Percentiles rank a stretch among this genome's conserved stretches.
phyloP scores from a whole-genome alignment of 2,888 invertebrate species.

The Tetramorium bicarinatum region DNA sequence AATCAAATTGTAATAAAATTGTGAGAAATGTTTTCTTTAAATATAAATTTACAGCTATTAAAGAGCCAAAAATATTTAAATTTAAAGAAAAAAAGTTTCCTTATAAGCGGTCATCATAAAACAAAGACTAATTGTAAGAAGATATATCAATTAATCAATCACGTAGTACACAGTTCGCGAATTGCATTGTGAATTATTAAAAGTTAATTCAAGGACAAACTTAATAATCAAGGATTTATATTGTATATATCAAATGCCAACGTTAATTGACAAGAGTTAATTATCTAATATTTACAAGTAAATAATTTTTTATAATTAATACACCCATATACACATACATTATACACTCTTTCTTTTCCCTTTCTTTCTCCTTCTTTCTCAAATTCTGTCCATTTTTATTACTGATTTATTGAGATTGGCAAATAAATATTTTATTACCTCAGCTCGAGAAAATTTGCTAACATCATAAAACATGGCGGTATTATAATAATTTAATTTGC shows the following conservation, averaged over 20 bases:
- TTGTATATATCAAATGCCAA: too few species aligned
- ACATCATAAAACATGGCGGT: slow-evolving; percentile 27
- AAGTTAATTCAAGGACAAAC: neutral
- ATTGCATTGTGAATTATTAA: neutral
- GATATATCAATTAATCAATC: neutral
- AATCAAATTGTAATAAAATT: neutral
- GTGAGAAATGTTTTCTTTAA: neutral
- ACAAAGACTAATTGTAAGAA: neutral
- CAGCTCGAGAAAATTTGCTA: slow-evolving; percentile 65
- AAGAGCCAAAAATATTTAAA: neutral
- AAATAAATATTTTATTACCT: slow-evolving; percentile 64
- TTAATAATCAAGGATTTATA: slow-evolving; percentile 38
- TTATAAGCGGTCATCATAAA: neutral
- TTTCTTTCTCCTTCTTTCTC: neutral
- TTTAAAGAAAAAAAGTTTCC: neutral
- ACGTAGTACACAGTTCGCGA: neutral
- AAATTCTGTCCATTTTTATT: neutral
- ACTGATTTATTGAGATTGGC: slow-evolving; percentile 26
- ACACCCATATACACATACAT: neutral
- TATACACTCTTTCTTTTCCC: neutral
- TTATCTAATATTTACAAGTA: neutral
- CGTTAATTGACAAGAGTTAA: slow-evolving; percentile 14
- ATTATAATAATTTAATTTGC: slow-evolving; percentile 70
- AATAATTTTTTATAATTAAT: slow-evolving; percentile 36
- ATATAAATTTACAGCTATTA: neutral